A percentile compares a stretch with the other conserved stretches of the same genome.
Evolutionary conservation across 2,888 invertebrate species (phyloP).

Genomic region (Acronicta alni): DNA sequence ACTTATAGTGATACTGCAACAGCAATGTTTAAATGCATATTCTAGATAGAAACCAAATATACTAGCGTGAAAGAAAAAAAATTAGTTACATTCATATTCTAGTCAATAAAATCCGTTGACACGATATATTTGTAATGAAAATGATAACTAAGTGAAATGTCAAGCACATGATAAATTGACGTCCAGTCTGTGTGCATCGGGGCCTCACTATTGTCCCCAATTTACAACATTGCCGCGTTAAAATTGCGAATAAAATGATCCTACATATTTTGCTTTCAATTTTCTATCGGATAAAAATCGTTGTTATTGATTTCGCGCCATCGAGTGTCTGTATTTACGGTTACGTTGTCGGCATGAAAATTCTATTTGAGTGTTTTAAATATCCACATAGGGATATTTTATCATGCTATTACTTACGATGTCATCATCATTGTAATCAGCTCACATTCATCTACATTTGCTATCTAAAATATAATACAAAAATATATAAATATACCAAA

Average conservation of each 20-base stretch:
- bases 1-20: too few relatives aligned
- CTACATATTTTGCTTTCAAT: constrained; percentile 34
- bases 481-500: too few relatives aligned
- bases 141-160: constrained; percentile 72
- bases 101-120: constrained; percentile 36
- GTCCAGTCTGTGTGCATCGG: constrained; percentile 52
- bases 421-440: too few relatives aligned
- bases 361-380: constrained; percentile 22
- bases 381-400: constrained; percentile 29
- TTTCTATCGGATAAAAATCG: constrained; percentile 39
- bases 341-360: constrained; percentile 28
- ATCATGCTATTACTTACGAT: neutral
- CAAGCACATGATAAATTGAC: constrained; percentile 71
- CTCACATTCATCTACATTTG: too few relatives aligned
- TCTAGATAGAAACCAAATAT: too few relatives aligned
- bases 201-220: constrained; percentile 49
- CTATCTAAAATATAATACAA: too few relatives aligned
- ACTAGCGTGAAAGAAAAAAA: too few relatives aligned
- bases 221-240: constrained; percentile 44
- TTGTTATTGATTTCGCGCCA: constrained; percentile 38
- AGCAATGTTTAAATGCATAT: too few relatives aligned
- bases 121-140: constrained; percentile 60
- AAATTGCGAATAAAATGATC: constrained; percentile 27
- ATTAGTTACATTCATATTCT: constrained; percentile 28
- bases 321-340: constrained; percentile 20